Evolutionary conservation across 2,888 invertebrate genomes (phyloP).

Genomic region (Mimachlamys varia): DNA sequence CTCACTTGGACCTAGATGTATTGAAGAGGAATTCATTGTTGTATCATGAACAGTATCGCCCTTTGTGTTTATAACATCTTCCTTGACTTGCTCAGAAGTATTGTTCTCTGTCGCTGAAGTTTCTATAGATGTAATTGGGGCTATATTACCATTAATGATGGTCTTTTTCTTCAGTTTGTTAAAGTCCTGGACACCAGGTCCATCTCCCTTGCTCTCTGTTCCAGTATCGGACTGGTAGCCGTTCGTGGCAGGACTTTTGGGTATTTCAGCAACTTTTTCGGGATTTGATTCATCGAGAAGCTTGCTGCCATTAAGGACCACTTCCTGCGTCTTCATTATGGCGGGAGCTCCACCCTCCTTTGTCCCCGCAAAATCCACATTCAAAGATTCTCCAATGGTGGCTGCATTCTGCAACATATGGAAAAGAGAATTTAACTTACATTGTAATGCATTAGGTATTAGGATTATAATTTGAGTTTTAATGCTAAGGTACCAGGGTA

Average conservation of each 20-base stretch:
- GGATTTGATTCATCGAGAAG: not conserved
- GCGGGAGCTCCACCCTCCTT: constrained; percentile 6
- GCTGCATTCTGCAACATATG: not conserved
- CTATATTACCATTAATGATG: not conserved
- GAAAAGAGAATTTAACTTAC: not conserved
- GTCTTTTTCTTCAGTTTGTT: constrained; percentile 12
- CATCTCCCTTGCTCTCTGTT: not conserved
- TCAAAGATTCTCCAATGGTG: constrained; percentile 24
- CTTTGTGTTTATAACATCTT: not conserved
- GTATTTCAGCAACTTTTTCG: not conserved
- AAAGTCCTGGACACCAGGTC: not conserved
- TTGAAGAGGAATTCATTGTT: not conserved
- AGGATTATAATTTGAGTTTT: no score
- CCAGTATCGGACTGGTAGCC: not conserved
- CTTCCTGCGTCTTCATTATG: constrained; percentile 2
- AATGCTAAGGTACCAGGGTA: no score
- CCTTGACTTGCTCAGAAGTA: not conserved
- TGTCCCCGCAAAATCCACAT: not conserved
- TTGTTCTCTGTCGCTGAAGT: not conserved
- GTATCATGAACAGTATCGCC: not conserved
- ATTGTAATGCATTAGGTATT: not conserved
- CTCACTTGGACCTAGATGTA: not conserved
- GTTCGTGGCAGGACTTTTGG: not conserved
- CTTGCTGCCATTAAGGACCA: constrained; percentile 11
- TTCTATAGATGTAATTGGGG: not conserved